A percentile compares a stretch with the other conserved stretches of the same genome.
These are phyloP conservation scores for Gastrophryne carolinensis DNA, from an alignment of 2,797 vertebrate species.

Conservation along the genomic window DNA sequence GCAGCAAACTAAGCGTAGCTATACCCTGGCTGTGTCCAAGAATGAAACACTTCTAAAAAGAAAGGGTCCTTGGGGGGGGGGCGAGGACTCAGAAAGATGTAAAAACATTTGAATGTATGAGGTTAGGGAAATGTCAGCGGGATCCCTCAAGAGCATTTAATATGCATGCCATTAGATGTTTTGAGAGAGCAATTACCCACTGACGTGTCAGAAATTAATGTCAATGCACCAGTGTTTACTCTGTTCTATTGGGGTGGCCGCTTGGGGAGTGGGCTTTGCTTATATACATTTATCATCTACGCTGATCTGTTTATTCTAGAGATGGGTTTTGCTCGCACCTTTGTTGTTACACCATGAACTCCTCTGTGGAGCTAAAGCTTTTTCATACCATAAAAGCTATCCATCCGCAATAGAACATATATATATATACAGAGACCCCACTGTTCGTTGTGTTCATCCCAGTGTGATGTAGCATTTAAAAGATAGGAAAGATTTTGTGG, in stretches of 20 bases:
- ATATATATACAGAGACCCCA: too few relatives aligned
- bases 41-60: neutral
- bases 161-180: constrained; percentile 29
- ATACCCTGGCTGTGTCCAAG: constrained; percentile 30
- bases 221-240: constrained; percentile 24
- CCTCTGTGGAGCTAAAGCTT: neutral
- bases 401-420: too few relatives aligned
- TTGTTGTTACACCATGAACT: neutral
- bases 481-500: too few relatives aligned
- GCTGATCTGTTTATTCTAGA: neutral
- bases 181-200: constrained; percentile 37
- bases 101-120: constrained; percentile 50
- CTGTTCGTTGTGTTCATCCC: too few relatives aligned
- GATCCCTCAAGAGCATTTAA: constrained; percentile 40
- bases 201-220: constrained; percentile 38
- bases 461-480: too few relatives aligned
- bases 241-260: neutral
- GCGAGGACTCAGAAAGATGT: constrained; percentile 37
- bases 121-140: constrained; percentile 55
- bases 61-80: constrained; percentile 12
- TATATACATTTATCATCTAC: constrained; percentile 1
- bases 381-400: neutral
- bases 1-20: constrained; percentile 33
- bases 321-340: neutral
- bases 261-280: neutral